Conservation (phyloP, 2,797 vertebrate genomes). For the Manis pentadactyla region DNA sequence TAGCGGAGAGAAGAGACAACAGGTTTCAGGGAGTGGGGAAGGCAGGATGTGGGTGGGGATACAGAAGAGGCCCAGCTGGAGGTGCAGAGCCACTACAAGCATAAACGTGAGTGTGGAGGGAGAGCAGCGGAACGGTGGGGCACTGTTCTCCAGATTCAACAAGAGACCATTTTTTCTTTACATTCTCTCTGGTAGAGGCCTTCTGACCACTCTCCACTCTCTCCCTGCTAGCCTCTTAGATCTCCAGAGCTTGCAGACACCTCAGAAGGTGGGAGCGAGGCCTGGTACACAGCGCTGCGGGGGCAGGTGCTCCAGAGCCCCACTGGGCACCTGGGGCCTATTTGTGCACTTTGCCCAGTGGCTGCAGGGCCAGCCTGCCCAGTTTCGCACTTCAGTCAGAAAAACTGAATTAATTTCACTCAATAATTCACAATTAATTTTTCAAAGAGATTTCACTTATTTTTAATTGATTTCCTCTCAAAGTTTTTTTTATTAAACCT, state of each 20-base stretch:
- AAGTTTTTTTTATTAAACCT: conserved; percentile 64
- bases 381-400: background rate
- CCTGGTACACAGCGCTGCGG: background rate
- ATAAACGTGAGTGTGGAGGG: conserved; percentile 67
- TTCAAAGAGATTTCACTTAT: conserved; percentile 65
- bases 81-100: conserved; percentile 53
- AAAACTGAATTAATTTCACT: conserved; percentile 42
- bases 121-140: conserved; percentile 64
- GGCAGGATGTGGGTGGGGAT: conserved; percentile 70
- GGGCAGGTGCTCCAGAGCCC: background rate
- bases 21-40: conserved; percentile 69
- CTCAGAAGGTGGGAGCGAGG: background rate
- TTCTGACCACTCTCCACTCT: background rate
- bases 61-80: conserved; percentile 66
- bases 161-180: conserved; percentile 45
- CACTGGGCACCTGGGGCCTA: background rate
- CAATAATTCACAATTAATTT: conserved; percentile 72
- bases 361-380: background rate
- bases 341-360: background rate
- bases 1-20: conserved; percentile 51
- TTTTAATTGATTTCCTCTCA: conserved; percentile 72
- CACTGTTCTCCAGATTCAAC: conserved; percentile 64
- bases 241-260: background rate
- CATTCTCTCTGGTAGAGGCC: conserved; percentile 55
- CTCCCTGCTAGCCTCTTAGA: conserved; percentile 41